Evolutionary conservation across 2,113 vertebrate species (phyloP), one percentile per base, ranked within the genome.

Genomic region (Catharus fuscescens): DNA sequence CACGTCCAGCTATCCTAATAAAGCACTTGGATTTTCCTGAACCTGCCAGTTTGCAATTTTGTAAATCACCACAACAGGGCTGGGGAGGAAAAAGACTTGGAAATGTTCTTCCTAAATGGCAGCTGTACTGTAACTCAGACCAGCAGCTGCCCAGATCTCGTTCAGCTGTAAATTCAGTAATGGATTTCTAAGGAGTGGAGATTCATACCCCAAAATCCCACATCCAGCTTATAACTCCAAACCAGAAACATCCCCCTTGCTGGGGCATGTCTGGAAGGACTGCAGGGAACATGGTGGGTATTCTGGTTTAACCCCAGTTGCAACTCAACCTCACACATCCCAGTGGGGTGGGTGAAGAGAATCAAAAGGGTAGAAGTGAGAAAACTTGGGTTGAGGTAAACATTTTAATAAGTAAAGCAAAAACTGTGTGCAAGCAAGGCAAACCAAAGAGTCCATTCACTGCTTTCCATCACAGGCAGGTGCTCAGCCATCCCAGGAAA

Each of bases 281-380:
- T 4, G 1, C n/a, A 70, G 47, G 44, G 26, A 73, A 38, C 18
- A 6, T 47, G 23, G 5, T 29, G 18, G 54, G 34, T 47, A n/a
- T 42, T 21, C 25, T 62, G 40, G 12, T 54, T 77, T 67, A 82
- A 67, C 4, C 14, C 14, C n/a, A 40, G 45, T 2, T 29, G 47
- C 47, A 76, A 31, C 29, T 69, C 47, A 53, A 10, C 69, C 45
- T 57, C 54, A 24, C n/a, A 29, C 38, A 71, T 31, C 42, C 66
- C 1, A 0, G 13, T 34, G 74, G 52, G 44, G 50, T 59, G 32
- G 26, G 36, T 1, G 1, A 36, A 59, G 31, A 67, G 13, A 50
- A 34, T 34, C 26, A 20, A 25, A 50, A 42, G 52, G 20, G 25
- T 36, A 34, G 25, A 60, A 52, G 18, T 52, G 72, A 67, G 53